Evolutionary conservation across 2,113 vertebrate genomes (phyloP).

Genomic region (Pardalotus punctatus): DNA sequence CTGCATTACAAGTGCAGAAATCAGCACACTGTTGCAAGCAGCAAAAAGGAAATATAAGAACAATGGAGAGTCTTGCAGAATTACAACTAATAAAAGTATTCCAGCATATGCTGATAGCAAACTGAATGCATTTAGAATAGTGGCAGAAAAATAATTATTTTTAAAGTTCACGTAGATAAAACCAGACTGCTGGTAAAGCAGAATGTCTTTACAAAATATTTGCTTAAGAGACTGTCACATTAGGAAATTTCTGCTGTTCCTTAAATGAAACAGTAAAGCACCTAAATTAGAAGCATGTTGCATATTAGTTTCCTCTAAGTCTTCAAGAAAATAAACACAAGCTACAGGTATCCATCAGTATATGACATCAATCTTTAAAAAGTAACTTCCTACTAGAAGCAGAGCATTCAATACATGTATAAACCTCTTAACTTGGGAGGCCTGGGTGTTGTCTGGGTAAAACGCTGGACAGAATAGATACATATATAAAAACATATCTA

Average conservation of each 20-base stretch:
- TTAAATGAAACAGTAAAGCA: not conserved
- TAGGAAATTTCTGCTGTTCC: not conserved
- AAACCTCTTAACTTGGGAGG: not conserved
- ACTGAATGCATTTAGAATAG: not conserved
- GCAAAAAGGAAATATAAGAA: not conserved
- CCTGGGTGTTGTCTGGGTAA: not conserved
- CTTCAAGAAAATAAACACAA: not conserved
- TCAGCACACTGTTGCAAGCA: not conserved
- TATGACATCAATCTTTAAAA: not conserved
- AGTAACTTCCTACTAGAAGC: not conserved
- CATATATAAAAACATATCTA: not conserved
- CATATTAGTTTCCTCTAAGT: not conserved
- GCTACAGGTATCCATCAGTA: not conserved
- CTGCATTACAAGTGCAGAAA: not conserved
- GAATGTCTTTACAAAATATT: not conserved
- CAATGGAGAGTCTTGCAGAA: not conserved
- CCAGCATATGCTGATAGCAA: not conserved
- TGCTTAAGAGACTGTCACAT: not conserved
- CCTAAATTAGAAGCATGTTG: not conserved
- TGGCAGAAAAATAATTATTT: not conserved
- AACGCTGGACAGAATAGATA: rapidly evolving
- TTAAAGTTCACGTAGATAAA: not conserved
- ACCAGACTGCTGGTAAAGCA: not conserved
- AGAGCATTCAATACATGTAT: not conserved
- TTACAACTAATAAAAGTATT: not conserved